Evolutionary conservation across 2,113 vertebrate genomes (phyloP).

Genomic region (Formicarius rufipectus): DNA sequence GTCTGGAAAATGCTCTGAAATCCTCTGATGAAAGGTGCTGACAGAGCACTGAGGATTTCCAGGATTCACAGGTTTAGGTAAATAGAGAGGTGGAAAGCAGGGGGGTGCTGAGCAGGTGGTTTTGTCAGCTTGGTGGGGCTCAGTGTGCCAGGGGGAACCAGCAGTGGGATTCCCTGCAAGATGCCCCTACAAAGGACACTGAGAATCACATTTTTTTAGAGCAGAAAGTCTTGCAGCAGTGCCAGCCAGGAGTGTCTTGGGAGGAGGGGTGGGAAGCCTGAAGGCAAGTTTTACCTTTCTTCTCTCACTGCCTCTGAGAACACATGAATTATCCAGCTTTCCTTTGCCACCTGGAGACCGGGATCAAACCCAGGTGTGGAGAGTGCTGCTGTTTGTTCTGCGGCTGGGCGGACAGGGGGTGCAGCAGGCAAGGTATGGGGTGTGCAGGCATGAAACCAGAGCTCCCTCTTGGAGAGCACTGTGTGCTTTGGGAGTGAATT

Average conservation of each 20-base stretch:
- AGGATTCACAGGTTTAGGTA: neutral
- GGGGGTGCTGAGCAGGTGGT: neutral
- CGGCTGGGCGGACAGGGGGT: neutral
- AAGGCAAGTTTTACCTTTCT: slow-evolving; percentile 43
- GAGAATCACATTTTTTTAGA: neutral
- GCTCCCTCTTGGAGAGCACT: neutral
- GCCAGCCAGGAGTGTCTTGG: neutral
- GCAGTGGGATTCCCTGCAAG: neutral
- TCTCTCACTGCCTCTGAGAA: neutral
- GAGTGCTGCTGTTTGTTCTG: neutral
- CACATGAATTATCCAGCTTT: slow-evolving; percentile 27
- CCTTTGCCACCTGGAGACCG: neutral
- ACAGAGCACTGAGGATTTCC: neutral
- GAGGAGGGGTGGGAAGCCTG: slow-evolving; percentile 17
- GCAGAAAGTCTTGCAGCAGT: neutral
- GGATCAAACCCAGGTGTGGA: slow-evolving; percentile 14
- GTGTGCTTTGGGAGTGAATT: neutral
- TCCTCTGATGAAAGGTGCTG: neutral
- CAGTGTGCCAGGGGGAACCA: rapidly evolving
- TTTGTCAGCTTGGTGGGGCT: neutral
- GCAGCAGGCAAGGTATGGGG: neutral
- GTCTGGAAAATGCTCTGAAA: slow-evolving; percentile 3
- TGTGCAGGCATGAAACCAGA: neutral
- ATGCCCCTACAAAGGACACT: neutral
- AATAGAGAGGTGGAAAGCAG: neutral